Evolutionary conservation across 1,140 invertebrate genomes (phyloP).

Genomic region (Oscheius sp.): DNA sequence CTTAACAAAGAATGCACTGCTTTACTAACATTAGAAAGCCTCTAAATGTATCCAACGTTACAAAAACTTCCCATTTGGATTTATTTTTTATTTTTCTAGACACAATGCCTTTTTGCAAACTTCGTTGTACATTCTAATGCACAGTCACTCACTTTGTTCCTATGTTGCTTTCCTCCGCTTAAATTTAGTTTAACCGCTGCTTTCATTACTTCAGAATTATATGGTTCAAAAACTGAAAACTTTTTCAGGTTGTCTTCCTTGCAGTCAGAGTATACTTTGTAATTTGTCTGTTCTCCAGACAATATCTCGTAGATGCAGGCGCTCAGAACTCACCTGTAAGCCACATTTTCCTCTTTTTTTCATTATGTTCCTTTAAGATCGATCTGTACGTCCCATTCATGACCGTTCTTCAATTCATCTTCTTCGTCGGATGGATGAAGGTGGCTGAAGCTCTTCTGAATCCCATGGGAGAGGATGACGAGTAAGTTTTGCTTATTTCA

Average conservation of each 20-base stretch:
- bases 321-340: not conserved
- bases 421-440: conserved; percentile 31
- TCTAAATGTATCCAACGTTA: too few species aligned
- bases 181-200: not conserved
- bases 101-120: not conserved
- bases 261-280: conserved; percentile 56
- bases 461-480: conserved; percentile 65
- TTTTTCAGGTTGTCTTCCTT: conserved; percentile 51
- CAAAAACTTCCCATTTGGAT: not conserved
- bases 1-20: too few species aligned
- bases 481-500: conserved; percentile 29
- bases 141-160: too few species aligned
- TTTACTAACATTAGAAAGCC: too few species aligned
- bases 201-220: not conserved
- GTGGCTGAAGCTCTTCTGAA: conserved; percentile 64
- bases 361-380: conserved; percentile 20
- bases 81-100: not conserved
- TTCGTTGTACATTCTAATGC: not conserved
- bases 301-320: conserved; percentile 41
- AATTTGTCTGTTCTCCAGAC: conserved; percentile 53
- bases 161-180: not conserved
- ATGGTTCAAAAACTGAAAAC: not conserved
- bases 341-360: not conserved
- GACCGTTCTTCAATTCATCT: conserved; percentile 18
- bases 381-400: conserved; percentile 18